phyloP scores from a whole-genome alignment of 2,113 vertebrate species.

The Cettia cetti region DNA sequence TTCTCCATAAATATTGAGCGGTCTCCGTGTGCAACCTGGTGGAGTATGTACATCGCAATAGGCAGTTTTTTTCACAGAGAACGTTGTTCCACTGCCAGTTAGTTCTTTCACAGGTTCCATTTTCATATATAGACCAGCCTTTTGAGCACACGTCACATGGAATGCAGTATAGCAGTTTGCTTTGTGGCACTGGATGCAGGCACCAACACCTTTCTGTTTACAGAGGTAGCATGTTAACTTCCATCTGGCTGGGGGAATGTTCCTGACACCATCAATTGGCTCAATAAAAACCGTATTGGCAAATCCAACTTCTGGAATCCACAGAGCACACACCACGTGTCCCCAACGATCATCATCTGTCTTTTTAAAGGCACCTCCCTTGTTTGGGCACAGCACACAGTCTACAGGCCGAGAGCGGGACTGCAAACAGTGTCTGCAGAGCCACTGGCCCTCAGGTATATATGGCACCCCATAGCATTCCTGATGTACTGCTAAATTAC shows the following conservation, averaged over 20 bases:
- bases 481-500: slow-evolving; percentile 96
- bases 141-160: slow-evolving; percentile 96
- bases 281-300: slow-evolving; percentile 97
- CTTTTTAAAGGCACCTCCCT: slow-evolving; percentile 95
- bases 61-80: slow-evolving; percentile 95
- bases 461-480: slow-evolving; percentile 99
- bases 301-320: slow-evolving; percentile 98
- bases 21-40: slow-evolving; percentile 83
- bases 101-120: slow-evolving; percentile 93
- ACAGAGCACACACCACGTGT: slow-evolving; percentile 95
- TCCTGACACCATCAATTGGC: slow-evolving; percentile 92
- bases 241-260: slow-evolving; percentile 96
- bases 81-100: slow-evolving; percentile 75
- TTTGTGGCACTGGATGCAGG: slow-evolving; percentile 98
- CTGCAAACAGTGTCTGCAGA: slow-evolving; percentile 94
- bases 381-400: slow-evolving; percentile 95
- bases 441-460: slow-evolving; percentile 96
- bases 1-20: slow-evolving; percentile 89
- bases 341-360: slow-evolving; percentile 97
- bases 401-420: slow-evolving; percentile 82
- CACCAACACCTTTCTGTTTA: slow-evolving; percentile 94
- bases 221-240: slow-evolving; percentile 99
- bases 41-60: slow-evolving; percentile 95
- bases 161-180: slow-evolving; percentile 98
- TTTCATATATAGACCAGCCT: slow-evolving; percentile 93